These are phyloP conservation scores for Eurystomus gularis DNA, from an alignment of 2,113 vertebrate genomes.

Conservation along the genomic window DNA sequence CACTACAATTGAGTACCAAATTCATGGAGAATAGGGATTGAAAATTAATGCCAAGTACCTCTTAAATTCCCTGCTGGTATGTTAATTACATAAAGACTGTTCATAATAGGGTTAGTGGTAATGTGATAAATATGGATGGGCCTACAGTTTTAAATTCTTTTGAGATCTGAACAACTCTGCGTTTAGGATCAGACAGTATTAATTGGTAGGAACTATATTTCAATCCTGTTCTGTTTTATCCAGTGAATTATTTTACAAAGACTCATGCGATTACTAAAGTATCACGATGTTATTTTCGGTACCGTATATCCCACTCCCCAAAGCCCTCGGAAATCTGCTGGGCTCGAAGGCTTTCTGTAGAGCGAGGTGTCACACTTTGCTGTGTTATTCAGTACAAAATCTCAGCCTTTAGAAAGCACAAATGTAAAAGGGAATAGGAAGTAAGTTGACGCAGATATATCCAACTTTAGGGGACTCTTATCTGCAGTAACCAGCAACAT, in stretches of 20 bases:
- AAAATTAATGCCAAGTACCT: conserved; percentile 59
- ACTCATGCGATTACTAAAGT: not conserved
- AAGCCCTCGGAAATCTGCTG: conserved; percentile 19
- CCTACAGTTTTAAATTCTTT: conserved; percentile 47
- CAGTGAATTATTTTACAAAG: conserved; percentile 2
- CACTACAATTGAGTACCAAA: conserved; percentile 39
- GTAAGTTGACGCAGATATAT: conserved; percentile 52
- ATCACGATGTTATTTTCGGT: not conserved
- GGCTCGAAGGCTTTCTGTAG: conserved; percentile 17
- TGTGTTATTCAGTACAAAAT: not conserved
- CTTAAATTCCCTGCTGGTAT: conserved; percentile 59
- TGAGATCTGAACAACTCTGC: conserved; percentile 7
- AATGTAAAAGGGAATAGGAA: conserved; percentile 13
- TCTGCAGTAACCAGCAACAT: conserved; percentile 36
- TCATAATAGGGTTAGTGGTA: conserved; percentile 55
- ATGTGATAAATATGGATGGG: conserved; percentile 54
- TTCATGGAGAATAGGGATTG: conserved; percentile 32
- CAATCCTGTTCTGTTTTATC: not conserved
- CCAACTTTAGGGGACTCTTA: conserved; percentile 63
- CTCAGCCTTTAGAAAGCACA: conserved; percentile 46
- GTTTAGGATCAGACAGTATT: not conserved
- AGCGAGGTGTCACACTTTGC: conserved; percentile 15
- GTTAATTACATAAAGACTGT: conserved; percentile 57
- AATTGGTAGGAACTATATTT: not conserved
- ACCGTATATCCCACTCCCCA: not conserved